phyloP scores from a whole-genome alignment of 2,888 invertebrate genomes.

The Dryocosmus kuriphilus region DNA sequence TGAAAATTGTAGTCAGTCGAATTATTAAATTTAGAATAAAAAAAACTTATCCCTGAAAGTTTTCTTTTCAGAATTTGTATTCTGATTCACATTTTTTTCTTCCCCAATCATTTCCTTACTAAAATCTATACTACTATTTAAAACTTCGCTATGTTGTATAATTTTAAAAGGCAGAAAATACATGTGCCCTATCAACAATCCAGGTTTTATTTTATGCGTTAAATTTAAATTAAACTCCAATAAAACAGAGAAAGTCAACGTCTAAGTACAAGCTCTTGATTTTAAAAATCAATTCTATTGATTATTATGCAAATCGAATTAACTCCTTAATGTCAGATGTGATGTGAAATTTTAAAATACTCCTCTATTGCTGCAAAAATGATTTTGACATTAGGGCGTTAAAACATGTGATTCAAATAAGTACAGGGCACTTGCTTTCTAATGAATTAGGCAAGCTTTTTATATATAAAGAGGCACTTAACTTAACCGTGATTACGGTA shows the following conservation, averaged over 20 bases:
- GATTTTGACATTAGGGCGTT: neutral
- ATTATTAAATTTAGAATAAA: neutral
- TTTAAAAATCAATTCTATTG: neutral
- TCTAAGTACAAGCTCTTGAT: neutral
- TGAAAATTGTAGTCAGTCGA: neutral
- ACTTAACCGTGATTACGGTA: conserved; percentile 33
- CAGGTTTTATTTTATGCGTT: neutral
- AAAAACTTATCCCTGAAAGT: neutral
- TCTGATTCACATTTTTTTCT: conserved; percentile 8
- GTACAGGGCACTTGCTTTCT: conserved; percentile 24
- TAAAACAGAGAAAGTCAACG: neutral
- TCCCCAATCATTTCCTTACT: neutral
- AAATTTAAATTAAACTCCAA: neutral
- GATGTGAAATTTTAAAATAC: conserved; percentile 2
- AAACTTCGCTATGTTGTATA: neutral
- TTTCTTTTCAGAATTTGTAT: no score
- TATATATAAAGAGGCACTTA: conserved; percentile 43
- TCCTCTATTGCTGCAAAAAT: neutral
- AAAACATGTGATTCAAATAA: neutral
- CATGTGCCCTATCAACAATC: neutral
- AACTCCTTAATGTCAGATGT: neutral
- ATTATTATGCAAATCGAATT: conserved; percentile 2
- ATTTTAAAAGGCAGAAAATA: neutral
- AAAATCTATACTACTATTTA: neutral
- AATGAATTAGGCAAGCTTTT: conserved; percentile 12